phyloP scores from a whole-genome alignment of 2,888 invertebrate genomes.

The Venusia cambrica region DNA sequence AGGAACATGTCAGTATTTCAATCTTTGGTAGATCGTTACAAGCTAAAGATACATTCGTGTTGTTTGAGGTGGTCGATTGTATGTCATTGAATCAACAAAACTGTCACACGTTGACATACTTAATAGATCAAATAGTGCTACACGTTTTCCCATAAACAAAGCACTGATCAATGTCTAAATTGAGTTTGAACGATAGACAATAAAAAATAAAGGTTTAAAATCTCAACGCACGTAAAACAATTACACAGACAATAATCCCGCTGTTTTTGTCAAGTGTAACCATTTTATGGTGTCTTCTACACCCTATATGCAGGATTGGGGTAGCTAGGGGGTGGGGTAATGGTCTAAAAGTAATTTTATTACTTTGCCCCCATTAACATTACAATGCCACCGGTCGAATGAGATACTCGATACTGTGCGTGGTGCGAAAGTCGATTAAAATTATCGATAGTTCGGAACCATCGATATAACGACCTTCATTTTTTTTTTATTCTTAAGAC shows the following conservation, averaged over 20 bases:
- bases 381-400: slow-evolving; percentile 75
- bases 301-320: slow-evolving; percentile 67
- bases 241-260: slow-evolving; percentile 64
- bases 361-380: slow-evolving; percentile 80
- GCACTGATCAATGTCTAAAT: too few species aligned
- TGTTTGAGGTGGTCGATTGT: too few species aligned
- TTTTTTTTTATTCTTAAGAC: too few species aligned
- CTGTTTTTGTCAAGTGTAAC: slow-evolving; percentile 63
- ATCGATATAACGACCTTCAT: slow-evolving; percentile 3
- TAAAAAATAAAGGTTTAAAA: slow-evolving; percentile 23
- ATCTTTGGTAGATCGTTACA: too few species aligned
- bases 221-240: slow-evolving; percentile 55
- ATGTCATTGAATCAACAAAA: too few species aligned
- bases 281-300: slow-evolving; percentile 64
- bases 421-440: slow-evolving; percentile 23
- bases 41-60: too few species aligned
- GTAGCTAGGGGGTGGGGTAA: slow-evolving; percentile 68
- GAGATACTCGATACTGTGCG: slow-evolving; percentile 52
- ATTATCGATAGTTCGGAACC: slow-evolving; percentile 13
- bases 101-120: too few species aligned
- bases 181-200: neutral
- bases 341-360: slow-evolving; percentile 81
- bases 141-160: neutral
- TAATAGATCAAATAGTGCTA: neutral
- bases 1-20: too few species aligned